These are phyloP conservation scores for Copidosoma aretas DNA, from an alignment of 2,888 invertebrate genomes.

Conservation along the genomic window DNA sequence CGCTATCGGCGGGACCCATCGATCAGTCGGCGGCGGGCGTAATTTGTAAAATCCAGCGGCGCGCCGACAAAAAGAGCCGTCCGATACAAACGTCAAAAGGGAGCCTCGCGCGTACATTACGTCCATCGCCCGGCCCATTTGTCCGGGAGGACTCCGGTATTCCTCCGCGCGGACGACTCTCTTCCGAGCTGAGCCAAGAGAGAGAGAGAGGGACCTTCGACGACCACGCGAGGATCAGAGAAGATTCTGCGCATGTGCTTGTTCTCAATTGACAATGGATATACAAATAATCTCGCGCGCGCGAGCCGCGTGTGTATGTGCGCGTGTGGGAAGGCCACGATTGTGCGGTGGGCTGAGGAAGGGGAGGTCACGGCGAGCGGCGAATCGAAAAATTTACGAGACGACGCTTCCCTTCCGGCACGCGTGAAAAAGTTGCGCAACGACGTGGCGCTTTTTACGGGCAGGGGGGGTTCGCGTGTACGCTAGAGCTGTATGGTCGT, in stretches of 20 bases:
- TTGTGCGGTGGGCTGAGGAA: not conserved
- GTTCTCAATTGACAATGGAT: slow-evolving; percentile 23
- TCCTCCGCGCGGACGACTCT: slow-evolving; percentile 7
- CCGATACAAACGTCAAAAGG: slow-evolving; percentile 12
- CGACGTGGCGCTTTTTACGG: too few relatives aligned
- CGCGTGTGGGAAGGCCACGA: slow-evolving; percentile 18
- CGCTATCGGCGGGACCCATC: not conserved
- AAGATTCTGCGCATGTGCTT: not conserved
- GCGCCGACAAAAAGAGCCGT: slow-evolving; percentile 14
- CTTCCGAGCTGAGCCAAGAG: not conserved
- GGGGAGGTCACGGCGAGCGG: slow-evolving; percentile 16
- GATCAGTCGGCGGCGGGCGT: not conserved
- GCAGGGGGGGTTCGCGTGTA: too few relatives aligned
- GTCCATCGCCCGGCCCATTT: slow-evolving; percentile 13
- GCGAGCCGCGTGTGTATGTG: not conserved
- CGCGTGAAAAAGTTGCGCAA: not conserved
- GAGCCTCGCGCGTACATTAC: slow-evolving; percentile 2
- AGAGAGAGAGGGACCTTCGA: not conserved
- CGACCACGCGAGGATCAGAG: not conserved
- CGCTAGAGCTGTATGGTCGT: too few relatives aligned
- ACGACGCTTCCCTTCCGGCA: slow-evolving; percentile 20
- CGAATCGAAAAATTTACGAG: slow-evolving; percentile 15
- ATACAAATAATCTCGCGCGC: not conserved
- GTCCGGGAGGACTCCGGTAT: not conserved
- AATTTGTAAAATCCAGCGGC: slow-evolving; percentile 1